phyloP scores from a whole-genome alignment of 2,888 invertebrate genomes.

The Hydraecia micacea region DNA sequence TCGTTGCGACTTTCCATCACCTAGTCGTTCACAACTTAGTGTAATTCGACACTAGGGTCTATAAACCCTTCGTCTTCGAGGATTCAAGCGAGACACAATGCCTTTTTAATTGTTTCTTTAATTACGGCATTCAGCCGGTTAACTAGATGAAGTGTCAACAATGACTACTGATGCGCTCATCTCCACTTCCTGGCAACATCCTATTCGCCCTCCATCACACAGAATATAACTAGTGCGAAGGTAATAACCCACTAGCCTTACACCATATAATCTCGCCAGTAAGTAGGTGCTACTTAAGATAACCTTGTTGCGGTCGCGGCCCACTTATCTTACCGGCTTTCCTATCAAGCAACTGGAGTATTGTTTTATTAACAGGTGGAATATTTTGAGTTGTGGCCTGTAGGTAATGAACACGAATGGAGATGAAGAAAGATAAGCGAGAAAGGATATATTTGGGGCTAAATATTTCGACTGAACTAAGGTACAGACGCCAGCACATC shows the following conservation, averaged over 20 bases:
- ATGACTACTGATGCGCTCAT: not conserved
- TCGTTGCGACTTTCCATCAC: not conserved
- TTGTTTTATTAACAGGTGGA: conserved; percentile 55
- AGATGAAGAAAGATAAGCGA: not conserved
- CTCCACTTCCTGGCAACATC: conserved; percentile 4
- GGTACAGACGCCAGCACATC: no score
- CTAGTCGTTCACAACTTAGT: not conserved
- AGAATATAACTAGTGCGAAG: conserved; percentile 44
- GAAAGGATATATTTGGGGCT: not conserved
- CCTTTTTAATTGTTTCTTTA: no score
- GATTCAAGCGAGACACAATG: no score
- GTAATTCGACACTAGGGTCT: no score
- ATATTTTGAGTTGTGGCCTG: not conserved
- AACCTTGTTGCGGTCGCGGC: conserved; percentile 64
- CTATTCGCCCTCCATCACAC: conserved; percentile 11
- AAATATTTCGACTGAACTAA: not conserved
- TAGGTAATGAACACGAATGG: not conserved
- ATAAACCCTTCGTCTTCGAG: no score
- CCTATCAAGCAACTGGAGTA: conserved; percentile 54
- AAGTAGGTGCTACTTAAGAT: conserved; percentile 58
- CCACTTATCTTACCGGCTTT: conserved; percentile 59
- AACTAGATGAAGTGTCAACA: not conserved
- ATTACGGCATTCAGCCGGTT: not conserved
- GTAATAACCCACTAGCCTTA: conserved; percentile 44
- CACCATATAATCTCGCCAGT: conserved; percentile 43